Base-by-base conservation (phyloP, 2,113 vertebrate genomes). In the Chloropsis cyanopogon region DNA sequence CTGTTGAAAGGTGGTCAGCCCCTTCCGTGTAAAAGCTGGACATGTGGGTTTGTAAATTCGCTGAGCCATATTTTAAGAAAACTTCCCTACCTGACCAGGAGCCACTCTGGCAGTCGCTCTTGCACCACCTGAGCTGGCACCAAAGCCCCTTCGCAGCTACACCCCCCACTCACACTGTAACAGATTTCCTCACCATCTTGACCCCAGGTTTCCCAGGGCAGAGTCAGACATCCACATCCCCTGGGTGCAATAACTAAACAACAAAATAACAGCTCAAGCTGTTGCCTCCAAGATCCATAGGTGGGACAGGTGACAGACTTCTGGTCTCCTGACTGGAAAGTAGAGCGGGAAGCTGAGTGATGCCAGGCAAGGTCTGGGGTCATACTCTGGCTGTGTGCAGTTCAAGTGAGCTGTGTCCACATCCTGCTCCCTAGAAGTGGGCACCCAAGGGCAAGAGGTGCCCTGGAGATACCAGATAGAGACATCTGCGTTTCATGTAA, bases 21-120 rank as follows among this genome's bases (percentile, higher is more conserved):
- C 10, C 54, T 1, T 21, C 11, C 1, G 0, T 9, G 19, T 26
- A 33, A n/a, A 25, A 52, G 25, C 12, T 56, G 37, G 33, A 20
- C 6, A 3, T 4, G 7, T 3, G 13, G 10, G 15, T 14, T 53
- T 49, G 18, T 41, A 11, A 63, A 59, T 39, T 72, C 2, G 0
- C 60, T 29, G 65, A 35, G 20, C 10, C 3, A 2, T 11, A 1
- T 35, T 4, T 54, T 76, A 54, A n/a, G 61, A 8, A 75, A 24
- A 60, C 16, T 53, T 66, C 28, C 11, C 35, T 60, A 8, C 22
- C 22, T 29, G 31, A 25, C 41, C 7, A 25, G 11, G 28, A 54
- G 14, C 39, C 25, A 7, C 29, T 75, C 24, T 41, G 24, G 10
- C 53, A 52, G 16, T 75, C 60, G 35, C 13, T 35, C 53, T 68